phyloP scores from a whole-genome alignment of 2,888 invertebrate genomes.

The Agrochola circellaris region DNA sequence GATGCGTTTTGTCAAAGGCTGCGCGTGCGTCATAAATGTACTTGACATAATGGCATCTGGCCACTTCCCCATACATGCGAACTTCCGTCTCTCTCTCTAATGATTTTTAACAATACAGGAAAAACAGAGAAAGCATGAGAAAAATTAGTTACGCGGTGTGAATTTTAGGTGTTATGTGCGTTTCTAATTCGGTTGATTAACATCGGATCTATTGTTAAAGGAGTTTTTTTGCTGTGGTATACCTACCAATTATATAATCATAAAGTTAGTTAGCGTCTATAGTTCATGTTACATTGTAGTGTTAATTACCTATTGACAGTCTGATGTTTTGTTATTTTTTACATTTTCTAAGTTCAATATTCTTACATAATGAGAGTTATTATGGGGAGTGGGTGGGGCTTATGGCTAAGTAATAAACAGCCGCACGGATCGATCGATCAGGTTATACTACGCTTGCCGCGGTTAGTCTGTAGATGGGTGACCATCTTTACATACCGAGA shows the following conservation, averaged over 20 bases:
- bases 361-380: not conserved
- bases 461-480: too few species aligned
- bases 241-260: conserved; percentile 27
- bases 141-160: conserved; percentile 18
- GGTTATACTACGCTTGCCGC: too few species aligned
- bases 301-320: conserved; percentile 32
- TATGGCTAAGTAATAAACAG: too few species aligned
- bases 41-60: conserved; percentile 74
- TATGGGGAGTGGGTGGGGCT: too few species aligned
- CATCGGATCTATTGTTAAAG: conserved; percentile 19
- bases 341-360: conserved; percentile 5
- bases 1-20: conserved; percentile 72
- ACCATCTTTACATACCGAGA: too few species aligned
- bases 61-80: conserved; percentile 59
- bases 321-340: not conserved
- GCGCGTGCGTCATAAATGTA: conserved; percentile 75
- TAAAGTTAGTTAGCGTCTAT: conserved; percentile 38
- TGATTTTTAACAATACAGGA: conserved; percentile 25
- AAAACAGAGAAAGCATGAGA: conserved; percentile 59
- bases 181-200: conserved; percentile 49
- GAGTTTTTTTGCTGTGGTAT: conserved; percentile 27
- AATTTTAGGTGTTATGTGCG: conserved; percentile 36
- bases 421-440: too few species aligned
- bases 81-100: conserved; percentile 59
- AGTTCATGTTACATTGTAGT: conserved; percentile 14